Conservation (phyloP, 2,797 vertebrate species). For the Lophotriccus pileatus region DNA sequence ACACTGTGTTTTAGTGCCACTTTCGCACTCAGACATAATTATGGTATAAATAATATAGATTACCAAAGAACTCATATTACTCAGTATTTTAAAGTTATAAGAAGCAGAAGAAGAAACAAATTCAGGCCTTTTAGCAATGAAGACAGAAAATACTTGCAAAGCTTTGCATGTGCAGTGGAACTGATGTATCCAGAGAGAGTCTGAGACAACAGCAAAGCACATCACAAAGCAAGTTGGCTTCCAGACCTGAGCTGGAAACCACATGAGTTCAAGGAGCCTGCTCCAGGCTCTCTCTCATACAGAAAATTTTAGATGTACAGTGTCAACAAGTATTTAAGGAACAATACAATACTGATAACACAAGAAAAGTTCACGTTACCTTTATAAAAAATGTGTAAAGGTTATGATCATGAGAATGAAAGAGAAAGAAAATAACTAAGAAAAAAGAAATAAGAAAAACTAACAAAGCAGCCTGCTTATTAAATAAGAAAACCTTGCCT, state of each 20-base stretch:
- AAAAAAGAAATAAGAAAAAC: background rate
- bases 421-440: background rate
- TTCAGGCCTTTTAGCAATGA: background rate
- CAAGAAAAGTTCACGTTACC: accelerated
- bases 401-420: background rate
- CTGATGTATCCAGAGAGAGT: background rate
- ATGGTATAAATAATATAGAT: background rate
- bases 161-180: background rate
- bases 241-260: background rate
- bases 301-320: background rate
- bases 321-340: background rate
- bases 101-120: background rate
- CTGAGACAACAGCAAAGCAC: background rate
- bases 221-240: background rate
- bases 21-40: background rate
- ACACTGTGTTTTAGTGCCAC: background rate
- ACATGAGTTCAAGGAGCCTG: background rate
- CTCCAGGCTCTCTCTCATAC: accelerated
- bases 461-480: background rate
- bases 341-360: background rate
- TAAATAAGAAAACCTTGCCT: background rate
- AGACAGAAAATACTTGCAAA: background rate
- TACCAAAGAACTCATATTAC: background rate
- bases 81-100: background rate
- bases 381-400: background rate